Percentiles rank a stretch among this genome's conserved stretches.
Conservation (phyloP, 2,888 invertebrate genomes). For the Sarcophaga carnaria region DNA sequence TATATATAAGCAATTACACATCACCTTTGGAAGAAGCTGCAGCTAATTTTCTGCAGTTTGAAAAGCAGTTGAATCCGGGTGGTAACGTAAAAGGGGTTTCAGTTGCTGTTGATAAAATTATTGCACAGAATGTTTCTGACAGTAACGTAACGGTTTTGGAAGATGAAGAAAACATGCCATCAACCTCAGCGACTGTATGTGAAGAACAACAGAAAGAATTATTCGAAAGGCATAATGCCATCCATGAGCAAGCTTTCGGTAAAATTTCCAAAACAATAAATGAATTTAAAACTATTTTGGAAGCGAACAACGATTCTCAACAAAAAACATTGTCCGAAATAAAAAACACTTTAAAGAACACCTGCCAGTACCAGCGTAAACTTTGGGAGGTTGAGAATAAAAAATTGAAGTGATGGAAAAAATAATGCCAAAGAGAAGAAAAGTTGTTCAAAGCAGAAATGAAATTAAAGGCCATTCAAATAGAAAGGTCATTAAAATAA, state of each 20-base stretch:
- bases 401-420: slow-evolving; percentile 17
- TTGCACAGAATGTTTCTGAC: no score
- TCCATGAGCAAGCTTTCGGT: background rate
- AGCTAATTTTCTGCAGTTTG: background rate
- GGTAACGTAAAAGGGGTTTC: background rate
- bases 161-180: background rate
- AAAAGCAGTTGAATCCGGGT: slow-evolving; percentile 11
- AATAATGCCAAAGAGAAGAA: slow-evolving; percentile 5
- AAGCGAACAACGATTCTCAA: background rate
- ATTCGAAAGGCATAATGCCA: background rate
- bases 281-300: background rate
- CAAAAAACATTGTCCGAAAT: background rate
- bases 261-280: no score
- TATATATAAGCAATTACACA: background rate
- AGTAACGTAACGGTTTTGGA: no score
- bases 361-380: slow-evolving; percentile 15
- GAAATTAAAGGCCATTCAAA: no score
- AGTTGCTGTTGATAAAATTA: background rate
- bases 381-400: slow-evolving; percentile 16
- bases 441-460: no score
- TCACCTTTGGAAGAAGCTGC: slow-evolving; percentile 29
- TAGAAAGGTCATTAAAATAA: no score
- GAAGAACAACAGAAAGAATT: background rate
- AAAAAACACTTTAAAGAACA: slow-evolving; percentile 12
- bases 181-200: background rate